Conservation (phyloP, 2,113 vertebrate genomes). For the Poecile atricapillus region DNA sequence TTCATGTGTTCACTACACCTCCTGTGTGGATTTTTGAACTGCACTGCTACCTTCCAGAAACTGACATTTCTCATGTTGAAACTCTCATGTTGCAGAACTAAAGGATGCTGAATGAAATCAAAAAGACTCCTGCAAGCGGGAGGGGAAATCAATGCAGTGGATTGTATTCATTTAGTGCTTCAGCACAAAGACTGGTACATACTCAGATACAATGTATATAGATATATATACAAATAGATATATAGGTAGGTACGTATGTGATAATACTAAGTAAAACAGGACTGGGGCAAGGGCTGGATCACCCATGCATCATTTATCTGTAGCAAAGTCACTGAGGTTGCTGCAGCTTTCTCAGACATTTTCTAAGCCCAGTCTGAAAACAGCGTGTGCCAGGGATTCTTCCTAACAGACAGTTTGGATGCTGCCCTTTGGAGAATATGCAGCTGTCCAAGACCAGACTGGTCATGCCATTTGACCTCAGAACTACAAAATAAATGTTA, state of each 20-base stretch:
- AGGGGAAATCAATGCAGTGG: background rate
- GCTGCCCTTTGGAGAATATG: background rate
- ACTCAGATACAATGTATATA: accelerated
- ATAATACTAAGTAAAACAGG: background rate
- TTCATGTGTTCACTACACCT: background rate
- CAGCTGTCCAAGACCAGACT: background rate
- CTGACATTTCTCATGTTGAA: background rate
- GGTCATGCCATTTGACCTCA: background rate
- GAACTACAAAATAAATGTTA: background rate
- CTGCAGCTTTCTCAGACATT: background rate
- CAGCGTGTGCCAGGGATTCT: background rate
- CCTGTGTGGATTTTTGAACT: background rate
- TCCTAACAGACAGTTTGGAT: background rate
- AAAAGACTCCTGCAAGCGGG: background rate
- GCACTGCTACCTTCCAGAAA: background rate
- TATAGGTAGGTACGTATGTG: background rate
- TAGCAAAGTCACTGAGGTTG: background rate
- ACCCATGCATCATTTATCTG: accelerated
- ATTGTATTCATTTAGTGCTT: background rate
- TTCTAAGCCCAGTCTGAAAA: background rate
- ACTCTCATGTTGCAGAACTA: background rate
- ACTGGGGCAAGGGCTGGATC: background rate
- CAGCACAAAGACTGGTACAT: background rate
- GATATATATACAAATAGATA: background rate
- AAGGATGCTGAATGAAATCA: background rate